phyloP scores from a whole-genome alignment of 1,140 invertebrate species.

The Anagrus nilaparvatae region DNA sequence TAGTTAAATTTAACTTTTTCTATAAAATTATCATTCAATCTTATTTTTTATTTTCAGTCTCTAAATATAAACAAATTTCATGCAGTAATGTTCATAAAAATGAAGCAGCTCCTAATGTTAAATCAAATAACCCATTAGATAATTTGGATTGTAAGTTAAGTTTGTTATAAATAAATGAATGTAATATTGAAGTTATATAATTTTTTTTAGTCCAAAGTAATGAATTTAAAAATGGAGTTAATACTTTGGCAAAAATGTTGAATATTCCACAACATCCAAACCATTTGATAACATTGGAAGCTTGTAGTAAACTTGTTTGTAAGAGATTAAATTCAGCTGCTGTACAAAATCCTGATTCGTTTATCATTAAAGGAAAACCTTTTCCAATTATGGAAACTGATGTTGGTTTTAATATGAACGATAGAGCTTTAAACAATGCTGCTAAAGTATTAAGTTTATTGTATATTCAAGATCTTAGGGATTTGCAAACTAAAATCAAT shows the following conservation, averaged over 20 bases:
- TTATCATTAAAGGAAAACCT: conserved; percentile 49
- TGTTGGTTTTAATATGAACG: conserved; percentile 58
- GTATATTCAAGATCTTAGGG: conserved; percentile 82
- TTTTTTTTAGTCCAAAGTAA: conserved; percentile 63
- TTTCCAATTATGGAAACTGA: conserved; percentile 56
- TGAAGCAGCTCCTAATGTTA: conserved; percentile 52
- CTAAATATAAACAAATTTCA: conserved; percentile 59
- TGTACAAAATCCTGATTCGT: conserved; percentile 51
- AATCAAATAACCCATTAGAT: conserved; percentile 72
- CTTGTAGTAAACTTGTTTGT: conserved; percentile 57
- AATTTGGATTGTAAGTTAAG: conserved; percentile 71
- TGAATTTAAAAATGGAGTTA: conserved; percentile 75
- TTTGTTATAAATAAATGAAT: conserved; percentile 4
- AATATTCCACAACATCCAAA: conserved; percentile 73
- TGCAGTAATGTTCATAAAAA: conserved; percentile 46
- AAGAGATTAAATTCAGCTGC: conserved; percentile 55
- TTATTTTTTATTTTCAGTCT: conserved; percentile 46
- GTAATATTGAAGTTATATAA: conserved; percentile 16
- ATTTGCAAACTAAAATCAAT: conserved; percentile 91
- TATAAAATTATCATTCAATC: conserved; percentile 10
- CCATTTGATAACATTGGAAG: conserved; percentile 66
- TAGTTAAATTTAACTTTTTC: conserved; percentile 12
- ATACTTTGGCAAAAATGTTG: conserved; percentile 64
- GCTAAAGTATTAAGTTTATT: conserved; percentile 75
- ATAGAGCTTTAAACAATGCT: conserved; percentile 64